These are phyloP conservation scores for Antheraea yamamai DNA, from an alignment of 2,888 invertebrate genomes.

Conservation along the genomic window DNA sequence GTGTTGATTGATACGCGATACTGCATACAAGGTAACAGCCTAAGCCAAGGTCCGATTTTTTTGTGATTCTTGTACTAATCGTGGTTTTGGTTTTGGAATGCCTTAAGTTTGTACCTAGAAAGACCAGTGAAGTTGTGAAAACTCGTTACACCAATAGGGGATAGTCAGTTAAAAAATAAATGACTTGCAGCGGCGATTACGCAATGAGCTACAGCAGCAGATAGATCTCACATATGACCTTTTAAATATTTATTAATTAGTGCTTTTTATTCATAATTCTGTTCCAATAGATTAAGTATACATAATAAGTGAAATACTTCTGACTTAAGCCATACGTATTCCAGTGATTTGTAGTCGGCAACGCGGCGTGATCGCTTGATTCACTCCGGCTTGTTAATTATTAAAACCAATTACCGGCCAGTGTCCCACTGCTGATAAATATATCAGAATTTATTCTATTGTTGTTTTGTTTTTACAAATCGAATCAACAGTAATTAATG, in stretches of 20 bases:
- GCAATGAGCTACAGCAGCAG: too few species aligned
- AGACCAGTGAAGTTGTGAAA: too few species aligned
- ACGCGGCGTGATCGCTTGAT: constrained; percentile 62
- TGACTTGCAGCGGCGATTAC: too few species aligned
- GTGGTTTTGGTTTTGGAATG: too few species aligned
- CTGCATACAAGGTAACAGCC: too few species aligned
- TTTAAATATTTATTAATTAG: not conserved
- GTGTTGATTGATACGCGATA: too few species aligned
- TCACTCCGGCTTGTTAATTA: constrained; percentile 65
- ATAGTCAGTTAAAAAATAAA: too few species aligned
- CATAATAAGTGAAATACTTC: constrained; percentile 25
- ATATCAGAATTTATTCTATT: not conserved
- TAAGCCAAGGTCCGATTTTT: too few species aligned
- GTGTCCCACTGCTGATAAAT: constrained; percentile 8
- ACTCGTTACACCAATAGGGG: too few species aligned
- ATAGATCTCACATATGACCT: not conserved
- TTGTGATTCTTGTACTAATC: too few species aligned
- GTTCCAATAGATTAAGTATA: not conserved
- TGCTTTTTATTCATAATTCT: not conserved
- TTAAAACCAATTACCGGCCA: constrained; percentile 52
- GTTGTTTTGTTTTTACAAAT: not conserved
- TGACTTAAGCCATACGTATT: constrained; percentile 44
- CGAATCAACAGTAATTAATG: too few species aligned
- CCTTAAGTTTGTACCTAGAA: too few species aligned
- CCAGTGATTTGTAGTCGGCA: constrained; percentile 65